Evolutionary conservation across 2,797 vertebrate species (phyloP), one percentile per base, ranked within the genome.

Genomic region (Sternotherus odoratus): DNA sequence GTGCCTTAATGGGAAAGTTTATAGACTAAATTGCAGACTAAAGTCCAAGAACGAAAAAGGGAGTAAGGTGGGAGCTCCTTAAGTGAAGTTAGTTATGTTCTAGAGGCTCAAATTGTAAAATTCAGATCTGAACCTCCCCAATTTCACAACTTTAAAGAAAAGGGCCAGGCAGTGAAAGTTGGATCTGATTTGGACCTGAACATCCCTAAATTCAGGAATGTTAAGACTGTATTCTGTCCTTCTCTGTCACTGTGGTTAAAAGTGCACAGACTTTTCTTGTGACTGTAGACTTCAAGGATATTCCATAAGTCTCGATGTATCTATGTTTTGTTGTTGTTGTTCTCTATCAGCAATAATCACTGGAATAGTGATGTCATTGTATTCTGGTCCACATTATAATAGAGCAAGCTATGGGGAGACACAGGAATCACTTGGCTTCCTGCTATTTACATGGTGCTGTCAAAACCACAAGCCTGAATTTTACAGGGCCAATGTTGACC

Each of bases 381-480:
- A 23, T 66, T 24, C 49, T 88, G 7, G 51, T 84, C 36, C 33
- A 33, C 56, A 57, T 0, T 0, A 9, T 86, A 86, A 57, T 23
- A 84, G 11, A 78, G 2, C n/a, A 57, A 17, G 23, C 51, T 74
- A 49, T 50, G 11, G 12, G 26, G 78, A 92, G 19, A 30, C 28
- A 39, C 10, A 60, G 0, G 2, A 81, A 43, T 49, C 48, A 0
- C 0, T 15, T 46, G 56, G 2, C 23, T 87, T 81, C 16, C 16
- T 90, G 86, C 33, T 86, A 69, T 84, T 10, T 87, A 87, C 16
- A 9, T 9, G 17, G 23, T 51, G 26, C 6, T 33, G 54, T 4
- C 56, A 77, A 79, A 53, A 2, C 0, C 46, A 3, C 50, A 5
- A 77, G 39, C 33, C 30, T 79, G 33, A 85, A 85, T 57, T 51